Conservation (phyloP, 2,113 vertebrate species). For the Crotalus horridus region DNA sequence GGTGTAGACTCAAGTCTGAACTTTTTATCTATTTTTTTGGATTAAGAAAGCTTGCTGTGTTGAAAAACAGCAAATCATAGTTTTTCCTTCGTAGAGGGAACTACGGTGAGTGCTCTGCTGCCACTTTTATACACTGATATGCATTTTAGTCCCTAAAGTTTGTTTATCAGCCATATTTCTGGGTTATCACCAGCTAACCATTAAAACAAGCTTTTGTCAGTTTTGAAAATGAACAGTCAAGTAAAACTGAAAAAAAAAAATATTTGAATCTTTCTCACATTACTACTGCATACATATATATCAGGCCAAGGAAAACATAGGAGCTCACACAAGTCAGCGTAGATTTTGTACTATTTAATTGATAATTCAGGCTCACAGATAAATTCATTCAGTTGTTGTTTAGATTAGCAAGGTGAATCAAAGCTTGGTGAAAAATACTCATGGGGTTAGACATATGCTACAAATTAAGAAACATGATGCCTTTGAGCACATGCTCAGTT, state of each 20-base stretch:
- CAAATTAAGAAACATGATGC: neutral
- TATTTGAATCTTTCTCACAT: neutral
- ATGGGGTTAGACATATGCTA: neutral
- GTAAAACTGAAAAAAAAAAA: neutral
- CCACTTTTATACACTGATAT: neutral
- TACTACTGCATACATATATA: neutral
- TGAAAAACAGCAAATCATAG: conserved; percentile 13
- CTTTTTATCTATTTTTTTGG: neutral
- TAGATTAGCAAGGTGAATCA: neutral
- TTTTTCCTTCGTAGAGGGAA: conserved; percentile 13
- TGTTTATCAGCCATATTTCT: neutral
- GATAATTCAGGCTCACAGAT: neutral
- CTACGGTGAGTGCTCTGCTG: neutral
- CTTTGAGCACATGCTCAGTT: neutral
- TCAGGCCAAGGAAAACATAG: neutral
- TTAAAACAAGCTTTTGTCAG: neutral
- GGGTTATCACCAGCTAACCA: neutral
- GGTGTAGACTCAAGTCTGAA: neutral
- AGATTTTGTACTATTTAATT: neutral
- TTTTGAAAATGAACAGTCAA: neutral
- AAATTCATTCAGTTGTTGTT: neutral
- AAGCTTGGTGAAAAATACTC: neutral
- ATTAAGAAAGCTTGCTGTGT: conserved; percentile 3
- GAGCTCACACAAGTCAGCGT: neutral
- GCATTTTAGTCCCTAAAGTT: neutral